Percentiles rank a stretch among this genome's conserved stretches.
Evolutionary conservation across 2,113 vertebrate species (phyloP).

Genomic region (Rhinolophus sinicus): DNA sequence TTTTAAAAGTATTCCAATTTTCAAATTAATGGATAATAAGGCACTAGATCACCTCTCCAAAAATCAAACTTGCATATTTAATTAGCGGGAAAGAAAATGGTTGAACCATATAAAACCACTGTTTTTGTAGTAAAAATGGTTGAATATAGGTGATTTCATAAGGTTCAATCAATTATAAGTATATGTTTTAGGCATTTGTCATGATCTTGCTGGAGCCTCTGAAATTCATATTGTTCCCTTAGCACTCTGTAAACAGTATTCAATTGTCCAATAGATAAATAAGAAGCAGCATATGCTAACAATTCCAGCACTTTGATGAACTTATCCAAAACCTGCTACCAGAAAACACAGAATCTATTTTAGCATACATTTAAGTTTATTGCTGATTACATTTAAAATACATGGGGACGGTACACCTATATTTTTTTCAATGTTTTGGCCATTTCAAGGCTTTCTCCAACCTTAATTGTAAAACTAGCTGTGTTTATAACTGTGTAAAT

Average conservation of each 20-base stretch:
- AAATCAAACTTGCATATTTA: neutral
- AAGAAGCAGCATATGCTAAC: neutral
- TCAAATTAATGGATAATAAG: neutral
- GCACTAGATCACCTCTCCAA: neutral
- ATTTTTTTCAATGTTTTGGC: neutral
- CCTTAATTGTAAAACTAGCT: neutral
- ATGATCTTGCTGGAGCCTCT: neutral
- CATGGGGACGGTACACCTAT: fast-evolving
- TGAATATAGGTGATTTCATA: neutral
- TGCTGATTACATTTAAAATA: neutral
- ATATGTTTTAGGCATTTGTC: neutral
- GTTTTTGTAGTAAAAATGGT: neutral
- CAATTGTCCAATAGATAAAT: neutral
- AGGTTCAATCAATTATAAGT: neutral
- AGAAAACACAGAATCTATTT: neutral
- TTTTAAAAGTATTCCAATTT: neutral
- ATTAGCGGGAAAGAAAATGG: neutral
- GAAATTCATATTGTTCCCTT: neutral
- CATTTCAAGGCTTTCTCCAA: neutral
- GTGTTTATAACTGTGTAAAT: neutral
- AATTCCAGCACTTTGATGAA: neutral
- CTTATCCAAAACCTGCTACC: neutral
- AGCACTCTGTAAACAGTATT: neutral
- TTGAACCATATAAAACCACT: neutral
- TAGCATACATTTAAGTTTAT: neutral